Base-by-base conservation (phyloP, 2,888 invertebrate genomes). In the Tiliacea citrago region DNA sequence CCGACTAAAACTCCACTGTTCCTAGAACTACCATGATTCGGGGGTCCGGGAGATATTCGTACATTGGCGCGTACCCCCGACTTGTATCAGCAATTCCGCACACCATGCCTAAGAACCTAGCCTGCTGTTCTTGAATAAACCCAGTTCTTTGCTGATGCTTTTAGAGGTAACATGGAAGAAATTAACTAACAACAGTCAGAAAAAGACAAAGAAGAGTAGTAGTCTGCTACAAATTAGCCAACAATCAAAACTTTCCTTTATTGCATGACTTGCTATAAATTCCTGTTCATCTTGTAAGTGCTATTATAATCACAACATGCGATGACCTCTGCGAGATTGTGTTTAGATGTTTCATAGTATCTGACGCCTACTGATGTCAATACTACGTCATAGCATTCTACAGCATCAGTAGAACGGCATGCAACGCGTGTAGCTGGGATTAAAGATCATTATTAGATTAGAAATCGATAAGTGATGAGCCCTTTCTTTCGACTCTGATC, bases 241-340 rank as follows among this genome's bases (percentile, higher is more conserved):
- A 39, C 39, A 39, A 39, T 39, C 10, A 29, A 77, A 77, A 76
- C 55, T 76, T 76, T 76, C 68, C 51, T 51, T 60, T 62, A 61
- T 55, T 29, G 47, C 65, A 29, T 47, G 45, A 53, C 67, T 75
- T 75, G 12, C 29, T 39, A 68, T 18, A 61, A 53, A 55, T 21
- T 18, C 51, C 65, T 39, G 61, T 42, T 62, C 55, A 67, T 79
- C 66, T 67, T 21, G 6, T 8, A 57, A 63, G 24, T 29, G 21
- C 7, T 18, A 18, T 66, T 53, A 49, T 39, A 39, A 68, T 65
- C 62, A 73, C 39, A 68, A 65, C 63, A 69, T 42, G 47, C 55
- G 61, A 61, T 75, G 79, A 80, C 80, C 80, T 69, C n/a, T 75
- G 42, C 45, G 12, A 47, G 53, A 63, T 63, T 35, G 16, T 69